A percentile compares a stretch with the other conserved stretches of the same genome.
Evolutionary conservation across 2,113 vertebrate species (phyloP).

Genomic region (Lasiurus cinereus): DNA sequence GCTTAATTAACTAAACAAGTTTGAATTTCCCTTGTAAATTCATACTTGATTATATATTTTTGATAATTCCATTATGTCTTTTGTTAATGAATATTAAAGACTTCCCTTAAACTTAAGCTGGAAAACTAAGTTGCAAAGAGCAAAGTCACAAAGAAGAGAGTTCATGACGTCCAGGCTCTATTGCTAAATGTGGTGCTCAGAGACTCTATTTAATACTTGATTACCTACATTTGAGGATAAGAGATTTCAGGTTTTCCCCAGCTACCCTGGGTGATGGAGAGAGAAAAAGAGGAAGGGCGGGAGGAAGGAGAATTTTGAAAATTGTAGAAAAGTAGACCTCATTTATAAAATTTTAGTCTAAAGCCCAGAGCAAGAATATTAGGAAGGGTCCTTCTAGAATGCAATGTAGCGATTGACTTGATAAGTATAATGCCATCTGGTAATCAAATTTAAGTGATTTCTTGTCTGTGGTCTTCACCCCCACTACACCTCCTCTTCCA

Average conservation of each 20-base stretch:
- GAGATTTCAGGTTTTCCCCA: neutral
- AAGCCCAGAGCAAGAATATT: neutral
- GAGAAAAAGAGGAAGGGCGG: neutral
- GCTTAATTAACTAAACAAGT: neutral
- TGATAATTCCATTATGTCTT: neutral
- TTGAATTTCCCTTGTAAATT: neutral
- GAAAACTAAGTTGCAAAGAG: neutral
- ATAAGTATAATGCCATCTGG: neutral
- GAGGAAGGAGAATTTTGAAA: neutral
- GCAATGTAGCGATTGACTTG: neutral
- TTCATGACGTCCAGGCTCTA: neutral
- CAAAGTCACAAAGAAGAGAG: neutral
- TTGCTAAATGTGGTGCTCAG: neutral
- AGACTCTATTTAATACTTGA: neutral
- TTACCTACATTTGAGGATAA: neutral
- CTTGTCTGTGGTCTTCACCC: neutral
- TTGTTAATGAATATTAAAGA: conserved; percentile 7
- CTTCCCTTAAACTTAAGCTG: neutral
- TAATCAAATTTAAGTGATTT: neutral
- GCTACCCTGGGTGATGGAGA: neutral
- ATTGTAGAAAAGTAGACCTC: neutral
- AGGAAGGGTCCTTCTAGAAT: neutral
- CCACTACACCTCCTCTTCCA: neutral
- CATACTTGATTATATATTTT: neutral
- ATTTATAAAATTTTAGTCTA: neutral